Evolutionary conservation across 2,113 vertebrate species (phyloP).

Genomic region (Paedocypris sp.): DNA sequence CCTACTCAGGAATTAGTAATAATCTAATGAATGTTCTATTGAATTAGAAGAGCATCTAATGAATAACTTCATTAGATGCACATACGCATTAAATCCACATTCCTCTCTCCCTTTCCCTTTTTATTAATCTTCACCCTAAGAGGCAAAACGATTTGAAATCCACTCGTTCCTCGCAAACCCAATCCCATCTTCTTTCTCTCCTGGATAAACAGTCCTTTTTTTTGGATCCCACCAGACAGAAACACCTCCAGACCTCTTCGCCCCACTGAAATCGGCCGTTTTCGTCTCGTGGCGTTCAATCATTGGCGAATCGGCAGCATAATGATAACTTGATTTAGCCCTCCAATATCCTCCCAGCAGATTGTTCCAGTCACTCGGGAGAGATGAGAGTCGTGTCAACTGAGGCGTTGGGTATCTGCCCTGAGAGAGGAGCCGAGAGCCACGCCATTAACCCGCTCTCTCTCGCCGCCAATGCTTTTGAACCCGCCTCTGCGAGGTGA

Average conservation of each 20-base stretch:
- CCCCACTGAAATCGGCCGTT: constrained; percentile 13
- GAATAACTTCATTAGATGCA: too few species aligned
- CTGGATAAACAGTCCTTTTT: constrained; percentile 4
- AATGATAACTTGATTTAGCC: constrained; percentile 37
- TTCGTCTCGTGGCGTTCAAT: constrained; percentile 5
- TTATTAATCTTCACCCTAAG: constrained; percentile 13
- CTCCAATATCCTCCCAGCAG: constrained; percentile 27
- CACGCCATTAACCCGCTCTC: constrained; percentile 38
- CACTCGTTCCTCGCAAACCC: background rate
- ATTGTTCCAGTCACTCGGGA: constrained; percentile 35
- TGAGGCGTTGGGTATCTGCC: constrained; percentile 23
- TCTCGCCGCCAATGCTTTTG: constrained; percentile 31
- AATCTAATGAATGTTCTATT: too few species aligned
- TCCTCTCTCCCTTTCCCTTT: background rate
- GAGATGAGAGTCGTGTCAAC: constrained; percentile 20
- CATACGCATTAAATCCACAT: background rate
- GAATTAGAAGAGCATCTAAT: too few species aligned
- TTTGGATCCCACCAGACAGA: background rate
- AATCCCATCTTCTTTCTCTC: background rate
- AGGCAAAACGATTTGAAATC: constrained; percentile 17
- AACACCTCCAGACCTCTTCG: constrained; percentile 3
- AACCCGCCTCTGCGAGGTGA: constrained; percentile 25
- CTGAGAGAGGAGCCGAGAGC: constrained; percentile 8
- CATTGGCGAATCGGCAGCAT: constrained; percentile 12
- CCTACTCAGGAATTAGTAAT: too few species aligned